Conservation (phyloP, 2,888 invertebrate genomes). For the Lamproptera curius region DNA sequence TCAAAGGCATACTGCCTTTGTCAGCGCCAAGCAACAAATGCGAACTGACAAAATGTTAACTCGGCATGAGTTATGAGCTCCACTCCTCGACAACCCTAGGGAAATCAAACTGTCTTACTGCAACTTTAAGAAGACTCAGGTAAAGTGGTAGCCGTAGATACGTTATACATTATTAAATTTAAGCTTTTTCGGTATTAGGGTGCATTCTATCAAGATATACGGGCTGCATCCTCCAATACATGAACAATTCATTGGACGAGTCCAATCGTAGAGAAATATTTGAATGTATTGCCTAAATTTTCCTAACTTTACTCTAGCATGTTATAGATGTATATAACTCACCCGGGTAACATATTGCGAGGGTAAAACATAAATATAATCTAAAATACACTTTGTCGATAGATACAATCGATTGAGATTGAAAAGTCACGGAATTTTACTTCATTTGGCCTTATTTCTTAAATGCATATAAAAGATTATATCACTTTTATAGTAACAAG, state of each 20-base stretch:
- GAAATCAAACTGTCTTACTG: conserved; percentile 76
- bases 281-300: no score
- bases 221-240: conserved; percentile 20
- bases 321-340: no score
- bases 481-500: no score
- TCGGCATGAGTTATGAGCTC: conserved; percentile 73
- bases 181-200: conserved; percentile 44
- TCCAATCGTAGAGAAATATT: conserved; percentile 19
- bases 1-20: conserved; percentile 54
- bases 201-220: conserved; percentile 33
- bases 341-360: no score
- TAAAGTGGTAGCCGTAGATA: conserved; percentile 49
- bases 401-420: no score
- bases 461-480: no score
- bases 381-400: no score
- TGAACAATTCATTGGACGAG: conserved; percentile 9
- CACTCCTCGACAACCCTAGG: conserved; percentile 53
- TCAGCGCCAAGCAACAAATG: conserved; percentile 58
- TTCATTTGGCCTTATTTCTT: no score
- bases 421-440: no score
- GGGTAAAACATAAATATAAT: no score
- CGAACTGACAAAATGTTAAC: conserved; percentile 75
- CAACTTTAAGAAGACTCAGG: conserved; percentile 70
- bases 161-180: conserved; percentile 59
- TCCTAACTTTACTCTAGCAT: no score